Evolutionary conservation across 2,113 vertebrate species (phyloP), one percentile per base, ranked within the genome.

Genomic region (Rafetus swinhoei): DNA sequence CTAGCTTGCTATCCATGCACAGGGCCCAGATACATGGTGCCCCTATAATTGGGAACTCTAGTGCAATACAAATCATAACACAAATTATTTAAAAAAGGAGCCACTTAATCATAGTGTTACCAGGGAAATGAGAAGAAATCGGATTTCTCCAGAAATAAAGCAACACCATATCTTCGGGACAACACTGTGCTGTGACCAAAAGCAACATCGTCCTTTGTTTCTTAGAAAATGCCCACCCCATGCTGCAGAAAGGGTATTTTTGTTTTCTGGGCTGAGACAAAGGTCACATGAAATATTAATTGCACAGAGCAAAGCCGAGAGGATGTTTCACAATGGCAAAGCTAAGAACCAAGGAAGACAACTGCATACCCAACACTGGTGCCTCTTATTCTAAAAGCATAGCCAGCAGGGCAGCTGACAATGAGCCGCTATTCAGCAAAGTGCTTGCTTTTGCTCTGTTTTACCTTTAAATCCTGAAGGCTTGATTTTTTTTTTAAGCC

Each of bases 1-100:
- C 9, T 12, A 76, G 21, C 11, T 45, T 50, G 22, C 24, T 50
- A 25, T 24, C 11, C 11, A 14, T 45, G 22, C 25, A 45, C 35
- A 25, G 39, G 6, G 11, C 72, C 72, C 11, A 25, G 35, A 22
- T 22, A 22, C 45, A n/a, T 69, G 65, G 15, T 7, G 7, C 16
- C 32, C 62, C 32, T n/a, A 35, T 69, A 19, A 9, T 35, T n/a
- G 9, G 65, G 65, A 19, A 32, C 32, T 35, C 32, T 35, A 69
- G 32, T 69, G 8, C 32, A 69, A n/a, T 19, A 69, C 65, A 35
- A 69, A 69, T 69, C 39, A 59, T 32, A 84, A 82, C 52, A 39
- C 56, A 3, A 0, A 0, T 65, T 86, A 54, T 39, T 77, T 1
- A 0, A 83, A 19, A 39, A 39, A 24, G 1, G 7, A 53, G 77